A percentile compares a stretch with the other conserved stretches of the same genome.
These are phyloP conservation scores for Telmatochromis sp. DNA, from an alignment of 2,113 vertebrate species.

Conservation along the genomic window DNA sequence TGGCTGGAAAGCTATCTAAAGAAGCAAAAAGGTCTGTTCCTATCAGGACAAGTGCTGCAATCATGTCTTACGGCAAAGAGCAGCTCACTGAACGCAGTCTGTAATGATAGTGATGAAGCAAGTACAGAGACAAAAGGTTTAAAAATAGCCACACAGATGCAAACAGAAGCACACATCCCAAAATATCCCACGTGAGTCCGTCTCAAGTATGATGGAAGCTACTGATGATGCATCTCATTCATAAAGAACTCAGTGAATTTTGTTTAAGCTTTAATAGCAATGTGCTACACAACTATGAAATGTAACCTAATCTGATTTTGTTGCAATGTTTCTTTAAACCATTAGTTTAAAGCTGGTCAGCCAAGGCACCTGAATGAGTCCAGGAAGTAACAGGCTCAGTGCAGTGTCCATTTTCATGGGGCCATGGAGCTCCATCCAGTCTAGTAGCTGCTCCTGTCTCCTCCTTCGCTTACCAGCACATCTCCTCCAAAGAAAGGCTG, in stretches of 20 bases:
- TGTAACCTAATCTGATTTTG: not conserved
- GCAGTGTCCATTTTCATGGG: not conserved
- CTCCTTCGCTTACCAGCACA: slow-evolving; percentile 2
- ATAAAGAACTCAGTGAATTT: not conserved
- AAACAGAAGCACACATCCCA: not conserved
- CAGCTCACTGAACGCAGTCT: slow-evolving; percentile 30
- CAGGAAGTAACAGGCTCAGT: not conserved
- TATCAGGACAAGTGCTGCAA: not conserved
- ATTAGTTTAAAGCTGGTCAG: not conserved
- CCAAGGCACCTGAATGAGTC: not conserved
- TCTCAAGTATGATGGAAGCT: not conserved
- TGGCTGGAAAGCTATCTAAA: not conserved
- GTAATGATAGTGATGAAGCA: slow-evolving; percentile 18
- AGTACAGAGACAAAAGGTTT: slow-evolving; percentile 18
- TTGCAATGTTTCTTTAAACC: not conserved
- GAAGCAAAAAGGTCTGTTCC: not conserved
- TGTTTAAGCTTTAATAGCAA: not conserved
- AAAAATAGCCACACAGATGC: not conserved
- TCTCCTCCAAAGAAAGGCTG: not conserved
- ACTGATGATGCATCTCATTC: not conserved
- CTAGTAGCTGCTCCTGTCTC: slow-evolving; percentile 22
- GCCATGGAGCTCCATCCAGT: slow-evolving; percentile 4
- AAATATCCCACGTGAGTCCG: not conserved
- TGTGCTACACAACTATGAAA: not conserved
- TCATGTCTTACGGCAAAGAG: not conserved